Conservation (phyloP, 2,888 invertebrate species). For the Eupsilia transversa region DNA sequence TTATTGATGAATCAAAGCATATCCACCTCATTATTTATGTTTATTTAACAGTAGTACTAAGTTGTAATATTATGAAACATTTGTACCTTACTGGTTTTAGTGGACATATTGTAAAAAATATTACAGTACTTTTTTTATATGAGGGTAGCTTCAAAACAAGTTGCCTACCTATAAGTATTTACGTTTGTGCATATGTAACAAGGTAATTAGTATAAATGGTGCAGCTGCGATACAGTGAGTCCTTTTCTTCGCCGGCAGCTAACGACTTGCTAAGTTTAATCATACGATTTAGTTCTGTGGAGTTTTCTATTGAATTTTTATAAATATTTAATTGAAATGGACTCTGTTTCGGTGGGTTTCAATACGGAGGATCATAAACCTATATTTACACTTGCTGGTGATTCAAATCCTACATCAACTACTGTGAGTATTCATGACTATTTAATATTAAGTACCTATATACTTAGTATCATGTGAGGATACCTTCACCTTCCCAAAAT, state of each 20-base stretch:
- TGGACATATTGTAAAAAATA: background rate
- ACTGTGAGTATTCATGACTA: constrained; percentile 73
- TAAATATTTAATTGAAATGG: constrained; percentile 64
- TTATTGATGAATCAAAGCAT: constrained; percentile 17
- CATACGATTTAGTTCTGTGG: constrained; percentile 13
- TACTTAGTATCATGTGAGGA: background rate
- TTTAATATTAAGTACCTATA: constrained; percentile 1
- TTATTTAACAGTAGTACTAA: background rate
- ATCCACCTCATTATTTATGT: background rate
- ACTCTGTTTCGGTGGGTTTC: constrained; percentile 75
- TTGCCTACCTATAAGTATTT: constrained; percentile 49
- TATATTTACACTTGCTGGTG: constrained; percentile 78
- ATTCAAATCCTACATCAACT: constrained; percentile 72
- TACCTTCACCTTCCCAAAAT: background rate
- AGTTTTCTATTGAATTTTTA: constrained; percentile 12
- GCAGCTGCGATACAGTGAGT: constrained; percentile 55
- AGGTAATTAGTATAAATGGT: constrained; percentile 74
- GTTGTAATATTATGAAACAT: constrained; percentile 5
- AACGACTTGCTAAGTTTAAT: constrained; percentile 46
- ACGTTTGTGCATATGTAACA: constrained; percentile 53
- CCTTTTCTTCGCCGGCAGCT: constrained; percentile 67
- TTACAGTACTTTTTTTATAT: constrained; percentile 17
- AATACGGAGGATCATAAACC: constrained; percentile 78
- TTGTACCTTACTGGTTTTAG: background rate
- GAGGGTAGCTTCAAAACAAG: constrained; percentile 66